Evolutionary conservation across 2,888 invertebrate genomes (phyloP).

Genomic region (Ferdinandea cuprea): DNA sequence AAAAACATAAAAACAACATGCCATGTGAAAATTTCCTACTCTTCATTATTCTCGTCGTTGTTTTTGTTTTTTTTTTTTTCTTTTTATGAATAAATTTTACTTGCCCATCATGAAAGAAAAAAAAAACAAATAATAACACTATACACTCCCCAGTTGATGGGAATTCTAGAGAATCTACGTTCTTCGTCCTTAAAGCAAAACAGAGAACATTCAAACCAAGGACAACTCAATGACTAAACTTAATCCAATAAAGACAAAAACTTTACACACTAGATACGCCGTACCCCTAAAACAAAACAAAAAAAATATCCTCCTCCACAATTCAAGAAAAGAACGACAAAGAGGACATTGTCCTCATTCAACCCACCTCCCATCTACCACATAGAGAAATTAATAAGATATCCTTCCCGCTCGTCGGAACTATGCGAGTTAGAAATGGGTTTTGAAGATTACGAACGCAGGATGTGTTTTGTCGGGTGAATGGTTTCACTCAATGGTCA

Average conservation of each 20-base stretch:
- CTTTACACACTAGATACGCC: constrained; percentile 30
- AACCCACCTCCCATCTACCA: constrained; percentile 13
- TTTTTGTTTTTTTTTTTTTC: neutral
- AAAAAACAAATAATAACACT: constrained; percentile 21
- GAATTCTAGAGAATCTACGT: neutral
- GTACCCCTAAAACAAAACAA: neutral
- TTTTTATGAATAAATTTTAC: constrained; percentile 35
- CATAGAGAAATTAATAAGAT: constrained; percentile 69
- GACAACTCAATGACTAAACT: constrained; percentile 65
- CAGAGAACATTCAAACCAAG: constrained; percentile 51
- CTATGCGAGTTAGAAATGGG: constrained; percentile 50
- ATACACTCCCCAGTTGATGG: constrained; percentile 9
- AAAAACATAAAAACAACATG: constrained; percentile 18
- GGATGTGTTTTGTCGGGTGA: constrained; percentile 56
- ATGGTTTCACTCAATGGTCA: constrained; percentile 50
- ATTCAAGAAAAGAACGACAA: constrained; percentile 24
- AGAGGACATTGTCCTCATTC: constrained; percentile 65
- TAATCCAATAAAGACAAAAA: constrained; percentile 66
- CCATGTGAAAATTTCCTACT: constrained; percentile 6
- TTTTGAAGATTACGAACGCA: constrained; percentile 53
- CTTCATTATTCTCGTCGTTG: no score
- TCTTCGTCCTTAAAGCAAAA: constrained; percentile 10
- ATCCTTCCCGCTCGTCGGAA: constrained; percentile 52
- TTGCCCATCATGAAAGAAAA: constrained; percentile 18
- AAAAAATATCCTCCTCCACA: constrained; percentile 3